These are phyloP conservation scores for Capricornis sumatraensis DNA, from an alignment of 2,113 vertebrate genomes.

Conservation along the genomic window DNA sequence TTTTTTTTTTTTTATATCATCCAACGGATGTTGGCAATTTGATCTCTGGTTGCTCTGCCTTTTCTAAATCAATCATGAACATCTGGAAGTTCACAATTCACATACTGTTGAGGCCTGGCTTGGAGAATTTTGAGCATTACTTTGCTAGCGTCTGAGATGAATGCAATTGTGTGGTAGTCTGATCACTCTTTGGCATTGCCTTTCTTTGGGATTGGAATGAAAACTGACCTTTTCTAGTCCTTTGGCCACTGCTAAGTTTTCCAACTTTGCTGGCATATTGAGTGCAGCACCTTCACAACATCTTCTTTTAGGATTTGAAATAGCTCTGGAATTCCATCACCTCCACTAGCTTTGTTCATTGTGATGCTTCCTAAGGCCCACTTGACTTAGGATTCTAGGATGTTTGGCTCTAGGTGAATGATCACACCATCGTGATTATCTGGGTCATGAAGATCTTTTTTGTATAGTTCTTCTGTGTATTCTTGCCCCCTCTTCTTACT, in stretches of 20 bases:
- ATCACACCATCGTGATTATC: not conserved
- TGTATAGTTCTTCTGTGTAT: not conserved
- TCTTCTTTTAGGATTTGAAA: not conserved
- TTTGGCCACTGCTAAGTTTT: not conserved
- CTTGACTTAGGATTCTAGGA: not conserved
- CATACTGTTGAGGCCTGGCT: not conserved
- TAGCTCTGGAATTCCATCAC: not conserved
- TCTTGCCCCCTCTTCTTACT: not conserved
- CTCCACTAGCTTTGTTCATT: not conserved
- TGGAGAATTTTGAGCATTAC: not conserved
- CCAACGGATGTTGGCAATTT: not conserved
- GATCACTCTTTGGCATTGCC: not conserved
- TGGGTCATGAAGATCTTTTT: not conserved
- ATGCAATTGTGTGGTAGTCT: not conserved
- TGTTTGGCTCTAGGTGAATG: not conserved
- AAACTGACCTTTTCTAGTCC: not conserved
- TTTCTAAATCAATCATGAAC: not conserved
- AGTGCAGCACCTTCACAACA: not conserved
- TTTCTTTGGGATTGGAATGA: not conserved
- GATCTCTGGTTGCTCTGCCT: not conserved
- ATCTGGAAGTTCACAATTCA: not conserved
- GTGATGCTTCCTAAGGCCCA: not conserved
- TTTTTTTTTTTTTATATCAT: not conserved
- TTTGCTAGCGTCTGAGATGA: not conserved
- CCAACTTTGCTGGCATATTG: not conserved